These are phyloP conservation scores for Neolamprologus devosi DNA, from an alignment of 2,113 vertebrate species.

Conservation along the genomic window DNA sequence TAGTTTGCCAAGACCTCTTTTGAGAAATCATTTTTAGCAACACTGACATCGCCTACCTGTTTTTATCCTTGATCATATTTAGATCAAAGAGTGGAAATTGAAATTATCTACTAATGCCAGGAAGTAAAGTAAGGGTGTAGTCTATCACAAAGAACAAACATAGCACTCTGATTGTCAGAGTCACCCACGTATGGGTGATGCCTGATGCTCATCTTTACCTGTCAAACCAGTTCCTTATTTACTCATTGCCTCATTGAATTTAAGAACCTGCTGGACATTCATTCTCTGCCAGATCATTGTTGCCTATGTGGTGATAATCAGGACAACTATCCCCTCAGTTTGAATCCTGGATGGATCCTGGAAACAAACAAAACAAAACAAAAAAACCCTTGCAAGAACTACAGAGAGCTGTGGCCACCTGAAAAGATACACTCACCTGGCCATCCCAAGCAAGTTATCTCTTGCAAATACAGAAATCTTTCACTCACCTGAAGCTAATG, in stretches of 20 bases:
- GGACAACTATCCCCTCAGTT: not conserved
- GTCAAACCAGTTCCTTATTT: not conserved
- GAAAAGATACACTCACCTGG: not conserved
- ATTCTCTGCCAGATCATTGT: not conserved
- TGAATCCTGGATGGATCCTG: not conserved
- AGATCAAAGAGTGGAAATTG: not conserved
- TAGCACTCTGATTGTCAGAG: not conserved
- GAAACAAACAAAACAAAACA: not conserved
- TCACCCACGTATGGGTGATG: not conserved
- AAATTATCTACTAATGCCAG: not conserved
- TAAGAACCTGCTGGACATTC: not conserved
- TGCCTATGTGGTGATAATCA: not conserved
- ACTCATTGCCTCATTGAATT: not conserved
- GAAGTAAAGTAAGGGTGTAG: not conserved
- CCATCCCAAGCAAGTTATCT: not conserved
- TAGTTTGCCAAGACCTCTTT: not conserved
- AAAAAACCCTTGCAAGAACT: not conserved
- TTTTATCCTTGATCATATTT: not conserved
- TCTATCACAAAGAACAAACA: not conserved
- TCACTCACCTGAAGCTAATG: not conserved
- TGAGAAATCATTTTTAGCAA: not conserved
- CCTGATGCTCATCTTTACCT: not conserved
- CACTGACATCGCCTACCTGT: not conserved
- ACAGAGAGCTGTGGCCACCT: not conserved
- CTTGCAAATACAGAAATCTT: not conserved